Evolutionary conservation across 2,888 invertebrate genomes (phyloP).

Genomic region (Myopa testacea): DNA sequence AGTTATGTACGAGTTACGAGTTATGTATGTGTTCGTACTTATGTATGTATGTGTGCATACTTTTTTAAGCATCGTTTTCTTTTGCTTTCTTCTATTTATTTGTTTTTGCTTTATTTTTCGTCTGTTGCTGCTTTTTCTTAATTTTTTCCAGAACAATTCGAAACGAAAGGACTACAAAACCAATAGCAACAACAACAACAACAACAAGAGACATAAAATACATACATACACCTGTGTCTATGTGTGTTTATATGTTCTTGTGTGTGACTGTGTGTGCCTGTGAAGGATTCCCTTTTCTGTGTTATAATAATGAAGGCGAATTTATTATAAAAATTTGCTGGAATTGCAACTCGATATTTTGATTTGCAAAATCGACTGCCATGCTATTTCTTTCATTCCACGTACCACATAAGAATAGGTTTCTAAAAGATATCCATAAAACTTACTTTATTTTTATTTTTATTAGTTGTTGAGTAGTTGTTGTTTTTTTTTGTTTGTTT

Average conservation of each 20-base stretch:
- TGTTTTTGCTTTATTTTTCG: neutral
- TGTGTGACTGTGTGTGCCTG: neutral
- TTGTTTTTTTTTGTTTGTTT: neutral
- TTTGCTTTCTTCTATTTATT: neutral
- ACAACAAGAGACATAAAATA: neutral
- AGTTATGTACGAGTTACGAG: neutral
- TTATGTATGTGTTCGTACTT: neutral
- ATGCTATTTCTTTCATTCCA: neutral
- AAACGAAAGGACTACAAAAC: neutral
- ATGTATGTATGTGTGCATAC: neutral
- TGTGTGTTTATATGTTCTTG: neutral
- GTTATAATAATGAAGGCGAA: neutral
- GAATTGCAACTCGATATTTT: conserved; percentile 40
- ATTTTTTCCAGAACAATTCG: neutral
- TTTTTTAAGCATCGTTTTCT: neutral
- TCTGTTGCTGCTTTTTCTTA: neutral
- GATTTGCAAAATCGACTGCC: conserved; percentile 27
- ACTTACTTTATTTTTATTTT: no score
- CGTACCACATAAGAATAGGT: neutral
- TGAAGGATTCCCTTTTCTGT: neutral
- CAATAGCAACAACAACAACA: neutral
- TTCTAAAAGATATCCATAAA: neutral
- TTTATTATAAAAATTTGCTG: conserved; percentile 15
- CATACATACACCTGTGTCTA: neutral
- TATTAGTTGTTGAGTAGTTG: no score